Conservation (phyloP, 2,113 vertebrate genomes). For the Pelusios castaneus region DNA sequence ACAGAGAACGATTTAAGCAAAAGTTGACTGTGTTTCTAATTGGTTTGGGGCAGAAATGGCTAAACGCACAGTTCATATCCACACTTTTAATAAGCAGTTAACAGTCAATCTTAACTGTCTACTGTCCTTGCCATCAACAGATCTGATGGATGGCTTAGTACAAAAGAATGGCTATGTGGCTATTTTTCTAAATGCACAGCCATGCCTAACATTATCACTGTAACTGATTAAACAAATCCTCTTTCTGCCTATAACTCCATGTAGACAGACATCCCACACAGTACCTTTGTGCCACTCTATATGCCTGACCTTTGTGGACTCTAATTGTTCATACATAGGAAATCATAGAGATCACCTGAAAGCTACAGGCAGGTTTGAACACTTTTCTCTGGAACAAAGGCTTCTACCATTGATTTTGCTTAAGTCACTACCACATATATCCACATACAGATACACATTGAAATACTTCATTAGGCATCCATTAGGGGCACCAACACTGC, state of each 20-base stretch:
- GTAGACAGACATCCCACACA: constrained; percentile 1
- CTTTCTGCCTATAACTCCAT: neutral
- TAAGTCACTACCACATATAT: neutral
- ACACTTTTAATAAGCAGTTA: rapidly evolving
- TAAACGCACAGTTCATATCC: neutral
- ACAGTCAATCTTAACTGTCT: neutral
- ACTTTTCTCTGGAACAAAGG: neutral
- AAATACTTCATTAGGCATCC: neutral
- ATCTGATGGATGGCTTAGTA: neutral
- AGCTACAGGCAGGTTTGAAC: neutral
- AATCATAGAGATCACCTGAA: neutral
- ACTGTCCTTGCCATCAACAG: neutral
- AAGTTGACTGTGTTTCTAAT: neutral
- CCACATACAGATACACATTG: neutral
- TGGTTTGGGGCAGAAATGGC: neutral
- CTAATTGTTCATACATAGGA: neutral
- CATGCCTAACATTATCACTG: neutral
- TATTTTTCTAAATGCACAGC: neutral
- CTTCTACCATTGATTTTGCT: neutral
- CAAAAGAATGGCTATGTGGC: neutral
- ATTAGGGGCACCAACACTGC: neutral
- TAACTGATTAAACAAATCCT: neutral
- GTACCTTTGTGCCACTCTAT: neutral
- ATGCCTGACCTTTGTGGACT: neutral
- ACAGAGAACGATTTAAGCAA: neutral